These are phyloP conservation scores for Watsonalla cultraria DNA, from an alignment of 2,888 invertebrate species.

Conservation along the genomic window DNA sequence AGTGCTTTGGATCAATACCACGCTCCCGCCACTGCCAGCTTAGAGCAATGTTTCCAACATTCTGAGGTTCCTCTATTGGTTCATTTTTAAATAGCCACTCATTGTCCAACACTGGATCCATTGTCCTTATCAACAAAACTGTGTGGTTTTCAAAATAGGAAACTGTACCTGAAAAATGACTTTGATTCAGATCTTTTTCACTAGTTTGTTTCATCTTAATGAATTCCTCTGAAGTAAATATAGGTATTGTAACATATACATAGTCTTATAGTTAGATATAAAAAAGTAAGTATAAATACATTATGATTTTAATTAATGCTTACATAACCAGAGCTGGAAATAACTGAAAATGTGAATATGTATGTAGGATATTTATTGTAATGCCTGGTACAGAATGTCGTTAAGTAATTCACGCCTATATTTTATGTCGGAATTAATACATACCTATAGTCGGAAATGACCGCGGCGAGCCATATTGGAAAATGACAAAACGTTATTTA, in stretches of 20 bases:
- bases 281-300: too few species aligned
- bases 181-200: not conserved
- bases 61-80: conserved; percentile 51
- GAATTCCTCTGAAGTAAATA: not conserved
- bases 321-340: not conserved
- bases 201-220: not conserved
- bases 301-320: not conserved
- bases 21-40: conserved; percentile 72
- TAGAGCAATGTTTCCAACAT: conserved; percentile 57
- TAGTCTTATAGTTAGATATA: too few species aligned
- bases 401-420: conserved; percentile 10
- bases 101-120: conserved; percentile 66
- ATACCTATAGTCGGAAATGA: conserved; percentile 29
- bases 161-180: conserved; percentile 24
- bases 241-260: too few species aligned
- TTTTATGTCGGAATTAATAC: conserved; percentile 28
- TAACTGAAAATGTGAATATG: not conserved
- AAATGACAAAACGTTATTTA: conserved; percentile 47
- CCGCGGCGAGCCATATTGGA: conserved; percentile 65
- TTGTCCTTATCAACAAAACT: conserved; percentile 27
- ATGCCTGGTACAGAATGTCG: not conserved
- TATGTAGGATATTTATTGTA: not conserved
- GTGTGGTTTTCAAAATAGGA: conserved; percentile 17
- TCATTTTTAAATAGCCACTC: conserved; percentile 69
- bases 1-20: conserved; percentile 57